A percentile compares a stretch with the other conserved stretches of the same genome.
Evolutionary conservation across 1,140 invertebrate species (phyloP).

Genomic region (Calosoma granatense): DNA sequence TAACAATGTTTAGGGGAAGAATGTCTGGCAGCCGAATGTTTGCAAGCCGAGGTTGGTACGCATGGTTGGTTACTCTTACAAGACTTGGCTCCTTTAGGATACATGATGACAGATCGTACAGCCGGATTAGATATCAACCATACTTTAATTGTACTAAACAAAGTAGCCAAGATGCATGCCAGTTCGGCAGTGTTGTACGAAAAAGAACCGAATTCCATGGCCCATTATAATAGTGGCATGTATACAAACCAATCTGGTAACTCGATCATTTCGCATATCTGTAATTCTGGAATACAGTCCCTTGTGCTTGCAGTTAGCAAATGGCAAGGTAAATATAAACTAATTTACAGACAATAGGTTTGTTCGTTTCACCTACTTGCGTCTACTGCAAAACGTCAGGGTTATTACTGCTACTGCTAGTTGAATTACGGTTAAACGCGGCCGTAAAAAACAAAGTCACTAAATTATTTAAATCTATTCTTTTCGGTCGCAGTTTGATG

Average conservation of each 20-base stretch:
- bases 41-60: background rate
- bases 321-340: too few relatives aligned
- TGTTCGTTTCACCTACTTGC: too few relatives aligned
- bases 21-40: background rate
- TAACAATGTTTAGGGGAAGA: too few relatives aligned
- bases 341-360: too few relatives aligned
- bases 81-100: slow-evolving; percentile 38
- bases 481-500: too few relatives aligned
- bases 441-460: too few relatives aligned
- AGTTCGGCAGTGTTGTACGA: slow-evolving; percentile 36
- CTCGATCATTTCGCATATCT: background rate
- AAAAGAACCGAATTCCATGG: slow-evolving; percentile 17
- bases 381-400: too few relatives aligned
- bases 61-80: slow-evolving; percentile 31
- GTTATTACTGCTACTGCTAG: too few relatives aligned
- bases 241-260: background rate
- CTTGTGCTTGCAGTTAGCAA: background rate
- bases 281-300: background rate
- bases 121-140: slow-evolving; percentile 37
- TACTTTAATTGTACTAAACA: slow-evolving; percentile 34
- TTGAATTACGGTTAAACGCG: too few relatives aligned
- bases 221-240: background rate
- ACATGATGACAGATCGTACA: slow-evolving; percentile 38
- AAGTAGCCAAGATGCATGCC: slow-evolving; percentile 44
- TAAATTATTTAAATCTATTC: too few relatives aligned